Base-by-base conservation (phyloP, 1,140 invertebrate genomes). In the Diorhabda sublineata region DNA sequence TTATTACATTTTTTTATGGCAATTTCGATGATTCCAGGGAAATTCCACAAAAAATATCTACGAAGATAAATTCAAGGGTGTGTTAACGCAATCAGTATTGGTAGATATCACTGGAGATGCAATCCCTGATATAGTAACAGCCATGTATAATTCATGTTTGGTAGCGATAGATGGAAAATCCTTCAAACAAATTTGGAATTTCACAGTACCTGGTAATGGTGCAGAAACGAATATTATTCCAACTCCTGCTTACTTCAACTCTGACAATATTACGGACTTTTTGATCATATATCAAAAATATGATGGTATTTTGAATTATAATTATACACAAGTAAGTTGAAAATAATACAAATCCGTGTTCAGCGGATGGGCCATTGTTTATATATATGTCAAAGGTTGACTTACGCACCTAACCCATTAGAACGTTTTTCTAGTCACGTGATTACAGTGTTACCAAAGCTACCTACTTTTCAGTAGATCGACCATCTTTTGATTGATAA, bases 241-340 rank as follows among this genome's bases (percentile, higher is more conserved):
- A 45, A 88, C 91, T 42, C 91, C 91, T 26, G 92, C 91, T 4
- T 93, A 89, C 79, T 95, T 92, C 72, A 92, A 94, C 78, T 86
- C 88, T 71, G 93, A 95, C 78, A 83, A 88, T 68, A 81, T 91
- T n/a, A 92, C 92, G 0, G 93, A 95, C 76, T 92, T 95, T 73
- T 85, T 94, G 81, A 85, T 95, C 0, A 91, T 92, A 75, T 92
- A 91, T 77, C 88, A 92, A 75, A 86, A 71, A 65, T 77, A 77
- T 66, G 75, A 77, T 61, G 71, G 71, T 68, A 75, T 79, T 62
- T 71, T 77, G n/a, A 73, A 76, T 42, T 76, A 79, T 59, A 78
- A 92, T 80, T 90, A 91, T 73, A 90, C 92, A 4, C 82, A 89
- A 79, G 88, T 89, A 78, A 75, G 62, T 6, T 52, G 2, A 1